These are phyloP conservation scores for Crocidura indochinensis DNA, from an alignment of 2,797 vertebrate species.

Conservation along the genomic window DNA sequence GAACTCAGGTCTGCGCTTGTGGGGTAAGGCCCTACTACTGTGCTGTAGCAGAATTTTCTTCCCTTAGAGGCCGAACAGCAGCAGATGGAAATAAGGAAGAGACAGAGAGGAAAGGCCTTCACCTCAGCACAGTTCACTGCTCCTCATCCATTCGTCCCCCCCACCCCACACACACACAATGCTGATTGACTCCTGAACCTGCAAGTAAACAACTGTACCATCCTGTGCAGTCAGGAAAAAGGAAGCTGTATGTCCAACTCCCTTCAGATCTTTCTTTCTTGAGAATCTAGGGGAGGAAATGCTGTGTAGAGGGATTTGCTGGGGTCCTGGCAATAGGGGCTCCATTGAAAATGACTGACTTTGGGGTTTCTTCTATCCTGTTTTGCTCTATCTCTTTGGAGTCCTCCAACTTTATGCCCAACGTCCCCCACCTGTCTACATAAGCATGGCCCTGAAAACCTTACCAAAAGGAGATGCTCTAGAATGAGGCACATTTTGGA, in stretches of 20 bases:
- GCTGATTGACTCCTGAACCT: constrained; percentile 82
- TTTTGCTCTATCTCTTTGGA: neutral
- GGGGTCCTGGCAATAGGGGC: constrained; percentile 40
- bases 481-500: neutral
- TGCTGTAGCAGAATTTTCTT: too few species aligned
- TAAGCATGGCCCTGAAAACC: neutral
- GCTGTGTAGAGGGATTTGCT: constrained; percentile 48
- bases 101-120: constrained; percentile 71
- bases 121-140: too few species aligned
- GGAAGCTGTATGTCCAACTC: constrained; percentile 84
- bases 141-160: too few species aligned
- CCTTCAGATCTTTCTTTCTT: constrained; percentile 22
- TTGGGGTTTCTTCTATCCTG: neutral
- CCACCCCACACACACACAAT: constrained; percentile 50
- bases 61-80: too few species aligned
- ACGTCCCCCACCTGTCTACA: neutral
- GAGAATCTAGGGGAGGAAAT: constrained; percentile 79
- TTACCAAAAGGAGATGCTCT: neutral
- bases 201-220: constrained; percentile 85
- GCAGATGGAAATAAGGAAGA: too few species aligned
- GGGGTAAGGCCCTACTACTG: too few species aligned
- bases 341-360: neutral
- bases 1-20: too few species aligned
- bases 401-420: neutral
- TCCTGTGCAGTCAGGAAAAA: constrained; percentile 85